Evolutionary conservation across 2,888 invertebrate genomes (phyloP).

Genomic region (Pseudococcus jackbeardsleyi): DNA sequence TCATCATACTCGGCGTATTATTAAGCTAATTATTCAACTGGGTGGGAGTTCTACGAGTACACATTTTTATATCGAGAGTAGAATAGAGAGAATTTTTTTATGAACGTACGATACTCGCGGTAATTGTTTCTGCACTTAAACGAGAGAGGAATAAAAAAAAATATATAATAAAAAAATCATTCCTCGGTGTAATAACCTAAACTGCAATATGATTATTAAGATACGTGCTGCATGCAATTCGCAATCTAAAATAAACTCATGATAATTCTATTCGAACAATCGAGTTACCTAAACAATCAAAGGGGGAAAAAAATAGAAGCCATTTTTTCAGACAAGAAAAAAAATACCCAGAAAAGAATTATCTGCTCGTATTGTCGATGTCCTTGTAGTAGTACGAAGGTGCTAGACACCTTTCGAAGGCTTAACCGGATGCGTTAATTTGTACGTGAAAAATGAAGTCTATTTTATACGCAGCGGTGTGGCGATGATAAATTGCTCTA

Average conservation of each 20-base stretch:
- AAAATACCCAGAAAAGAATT: not conserved
- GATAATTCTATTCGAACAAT: not conserved
- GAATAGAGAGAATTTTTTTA: not conserved
- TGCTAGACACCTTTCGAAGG: constrained; percentile 22
- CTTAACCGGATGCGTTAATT: constrained; percentile 53
- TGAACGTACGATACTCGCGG: not conserved
- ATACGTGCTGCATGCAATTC: not conserved
- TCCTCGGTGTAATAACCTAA: not conserved
- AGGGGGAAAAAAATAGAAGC: not conserved
- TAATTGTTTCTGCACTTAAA: constrained; percentile 25
- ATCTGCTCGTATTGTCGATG: not conserved
- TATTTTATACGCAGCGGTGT: not conserved
- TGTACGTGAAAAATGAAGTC: constrained; percentile 36
- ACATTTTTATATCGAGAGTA: too few relatives aligned
- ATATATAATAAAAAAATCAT: not conserved
- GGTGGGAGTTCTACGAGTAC: not conserved
- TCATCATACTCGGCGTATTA: constrained; percentile 10
- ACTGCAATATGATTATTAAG: not conserved
- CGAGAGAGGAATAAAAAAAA: not conserved
- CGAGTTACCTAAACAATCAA: not conserved
- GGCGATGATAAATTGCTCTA: constrained; percentile 11
- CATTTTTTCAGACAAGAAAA: not conserved
- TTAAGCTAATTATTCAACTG: constrained; percentile 50
- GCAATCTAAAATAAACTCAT: not conserved
- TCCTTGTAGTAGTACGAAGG: constrained; percentile 17